phyloP scores from a whole-genome alignment of 2,113 vertebrate genomes.

The Ageneiosus marmoratus region DNA sequence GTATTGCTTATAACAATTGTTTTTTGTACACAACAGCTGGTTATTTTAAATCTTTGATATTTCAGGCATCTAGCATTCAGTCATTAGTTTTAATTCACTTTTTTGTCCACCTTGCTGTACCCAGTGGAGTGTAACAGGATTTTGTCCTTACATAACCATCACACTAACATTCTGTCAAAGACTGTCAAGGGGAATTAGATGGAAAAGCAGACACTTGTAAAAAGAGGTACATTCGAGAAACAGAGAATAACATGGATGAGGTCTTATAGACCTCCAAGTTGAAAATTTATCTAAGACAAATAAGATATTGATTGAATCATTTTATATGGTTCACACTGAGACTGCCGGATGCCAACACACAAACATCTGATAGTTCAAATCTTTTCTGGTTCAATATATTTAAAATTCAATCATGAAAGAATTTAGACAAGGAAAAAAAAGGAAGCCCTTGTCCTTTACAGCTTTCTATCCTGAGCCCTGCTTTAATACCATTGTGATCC shows the following conservation, averaged over 20 bases:
- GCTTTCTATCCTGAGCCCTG: background rate
- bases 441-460: background rate
- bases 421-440: background rate
- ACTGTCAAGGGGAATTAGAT: background rate
- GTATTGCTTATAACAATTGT: background rate
- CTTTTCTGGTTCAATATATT: conserved; percentile 15
- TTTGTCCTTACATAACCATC: background rate
- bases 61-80: background rate
- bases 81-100: background rate
- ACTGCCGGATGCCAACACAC: conserved; percentile 15
- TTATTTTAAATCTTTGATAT: background rate
- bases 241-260: background rate
- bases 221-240: background rate
- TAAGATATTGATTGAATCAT: conserved; percentile 15
- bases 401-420: conserved; percentile 11
- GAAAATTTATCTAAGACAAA: background rate
- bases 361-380: conserved; percentile 33
- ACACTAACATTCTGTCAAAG: background rate
- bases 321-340: background rate
- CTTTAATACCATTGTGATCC: background rate
- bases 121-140: background rate
- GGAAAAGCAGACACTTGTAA: background rate
- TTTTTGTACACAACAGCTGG: background rate
- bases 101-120: background rate
- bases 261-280: background rate